Percentiles rank a stretch among this genome's conserved stretches.
Conservation (phyloP, 2,888 invertebrate genomes). For the Polyploca ridens region DNA sequence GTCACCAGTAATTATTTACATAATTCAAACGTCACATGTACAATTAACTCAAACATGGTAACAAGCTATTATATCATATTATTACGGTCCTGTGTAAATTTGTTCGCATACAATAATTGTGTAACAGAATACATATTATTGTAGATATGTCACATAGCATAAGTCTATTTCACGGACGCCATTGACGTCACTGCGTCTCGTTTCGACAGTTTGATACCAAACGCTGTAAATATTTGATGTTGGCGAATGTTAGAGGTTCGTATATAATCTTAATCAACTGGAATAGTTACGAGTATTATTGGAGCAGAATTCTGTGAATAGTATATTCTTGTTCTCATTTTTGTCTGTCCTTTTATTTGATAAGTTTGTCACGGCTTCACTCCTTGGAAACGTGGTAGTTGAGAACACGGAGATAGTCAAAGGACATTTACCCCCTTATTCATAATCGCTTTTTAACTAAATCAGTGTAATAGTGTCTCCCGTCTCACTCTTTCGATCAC, state of each 20-base stretch:
- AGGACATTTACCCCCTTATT: no score
- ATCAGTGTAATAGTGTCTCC: no score
- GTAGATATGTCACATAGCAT: conserved; percentile 21
- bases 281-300: neutral
- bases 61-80: conserved; percentile 3
- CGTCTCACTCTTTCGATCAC: no score
- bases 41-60: neutral
- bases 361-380: no score
- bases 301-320: no score
- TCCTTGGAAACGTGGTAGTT: no score
- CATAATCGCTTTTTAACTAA: no score
- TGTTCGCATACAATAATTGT: conserved; percentile 7
- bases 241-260: neutral
- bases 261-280: neutral
- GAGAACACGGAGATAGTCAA: no score
- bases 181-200: conserved; percentile 44
- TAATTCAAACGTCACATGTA: neutral
- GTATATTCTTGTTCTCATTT: no score
- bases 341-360: no score
- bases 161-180: conserved; percentile 48
- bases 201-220: conserved; percentile 10
- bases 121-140: conserved; percentile 11
- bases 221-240: conserved; percentile 1
- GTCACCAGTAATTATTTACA: neutral
- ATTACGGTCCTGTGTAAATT: conserved; percentile 2